Percentiles rank a stretch among this genome's conserved stretches.
These are phyloP conservation scores for Alviniconcha strummeri DNA, from an alignment of 2,888 invertebrate species.

Conservation along the genomic window DNA sequence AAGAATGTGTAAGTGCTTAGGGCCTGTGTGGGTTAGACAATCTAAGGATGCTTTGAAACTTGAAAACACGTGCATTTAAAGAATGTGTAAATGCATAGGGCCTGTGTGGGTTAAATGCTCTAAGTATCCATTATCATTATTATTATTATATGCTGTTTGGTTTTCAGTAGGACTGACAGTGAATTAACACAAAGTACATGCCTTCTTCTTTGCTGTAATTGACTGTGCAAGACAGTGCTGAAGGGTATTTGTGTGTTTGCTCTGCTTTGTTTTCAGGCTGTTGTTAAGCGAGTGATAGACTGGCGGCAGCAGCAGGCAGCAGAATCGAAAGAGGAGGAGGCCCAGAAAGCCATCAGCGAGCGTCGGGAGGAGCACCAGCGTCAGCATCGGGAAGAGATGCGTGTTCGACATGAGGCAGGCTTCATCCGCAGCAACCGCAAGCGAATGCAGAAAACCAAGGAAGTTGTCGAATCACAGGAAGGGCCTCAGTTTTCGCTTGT, in stretches of 20 bases:
- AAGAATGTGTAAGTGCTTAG: too few species aligned
- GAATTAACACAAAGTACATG: too few species aligned
- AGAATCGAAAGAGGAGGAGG: slow-evolving; percentile 80
- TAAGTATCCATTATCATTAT: too few species aligned
- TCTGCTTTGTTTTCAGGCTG: slow-evolving; percentile 38
- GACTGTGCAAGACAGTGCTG: background rate
- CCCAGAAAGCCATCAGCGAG: slow-evolving; percentile 79
- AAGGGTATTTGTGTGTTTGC: background rate
- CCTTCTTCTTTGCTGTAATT: background rate
- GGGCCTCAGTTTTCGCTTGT: slow-evolving; percentile 58
- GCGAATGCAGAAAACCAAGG: slow-evolving; percentile 47
- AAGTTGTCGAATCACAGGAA: slow-evolving; percentile 37
- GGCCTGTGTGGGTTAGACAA: too few species aligned
- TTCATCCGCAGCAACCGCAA: slow-evolving; percentile 20
- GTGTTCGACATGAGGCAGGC: slow-evolving; percentile 50
- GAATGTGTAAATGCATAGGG: too few species aligned
- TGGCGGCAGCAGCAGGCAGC: slow-evolving; percentile 80
- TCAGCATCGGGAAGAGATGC: slow-evolving; percentile 59
- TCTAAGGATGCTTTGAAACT: too few species aligned
- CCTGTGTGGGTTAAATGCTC: too few species aligned
- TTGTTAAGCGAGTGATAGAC: slow-evolving; percentile 77
- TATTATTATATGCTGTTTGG: too few species aligned
- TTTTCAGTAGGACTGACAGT: too few species aligned
- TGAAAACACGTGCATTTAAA: too few species aligned
- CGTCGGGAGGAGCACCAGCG: slow-evolving; percentile 76